These are phyloP conservation scores for Lottia gigantea DNA, from an alignment of 2,888 invertebrate genomes.

Conservation along the genomic window DNA sequence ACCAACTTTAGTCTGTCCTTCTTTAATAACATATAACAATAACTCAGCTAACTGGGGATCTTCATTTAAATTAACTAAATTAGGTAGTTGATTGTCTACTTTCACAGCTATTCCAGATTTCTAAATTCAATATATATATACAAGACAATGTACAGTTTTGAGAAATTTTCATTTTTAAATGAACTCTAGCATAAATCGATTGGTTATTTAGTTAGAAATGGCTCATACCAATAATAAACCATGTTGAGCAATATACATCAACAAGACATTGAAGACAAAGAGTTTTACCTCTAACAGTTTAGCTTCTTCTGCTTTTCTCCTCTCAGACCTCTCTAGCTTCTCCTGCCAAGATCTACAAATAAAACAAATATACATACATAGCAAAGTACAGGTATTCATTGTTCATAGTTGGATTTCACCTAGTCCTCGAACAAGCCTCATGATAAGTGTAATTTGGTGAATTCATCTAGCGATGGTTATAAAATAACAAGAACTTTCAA, in stretches of 20 bases:
- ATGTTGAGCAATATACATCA: too few relatives aligned
- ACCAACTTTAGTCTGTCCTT: slow-evolving; percentile 71
- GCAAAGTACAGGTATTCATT: not conserved
- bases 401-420: not conserved
- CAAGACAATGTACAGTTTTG: not conserved
- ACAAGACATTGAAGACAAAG: too few relatives aligned
- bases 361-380: not conserved
- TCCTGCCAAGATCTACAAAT: slow-evolving; percentile 70
- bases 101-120: slow-evolving; percentile 72
- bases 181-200: not conserved
- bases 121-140: slow-evolving; percentile 42
- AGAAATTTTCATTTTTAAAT: not conserved
- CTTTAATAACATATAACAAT: slow-evolving; percentile 71
- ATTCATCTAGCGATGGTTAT: too few relatives aligned
- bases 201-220: not conserved
- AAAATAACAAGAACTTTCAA: too few relatives aligned
- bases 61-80: slow-evolving; percentile 75
- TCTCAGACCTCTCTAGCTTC: slow-evolving; percentile 60
- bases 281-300: slow-evolving; percentile 71
- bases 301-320: slow-evolving; percentile 67
- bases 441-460: too few relatives aligned
- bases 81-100: slow-evolving; percentile 70
- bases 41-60: slow-evolving; percentile 76
- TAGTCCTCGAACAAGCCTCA: not conserved
- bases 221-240: too few relatives aligned